Evolutionary conservation across 1,140 invertebrate species (phyloP), one percentile per base, ranked within the genome.

Genomic region (Drosophila neocordata): DNA sequence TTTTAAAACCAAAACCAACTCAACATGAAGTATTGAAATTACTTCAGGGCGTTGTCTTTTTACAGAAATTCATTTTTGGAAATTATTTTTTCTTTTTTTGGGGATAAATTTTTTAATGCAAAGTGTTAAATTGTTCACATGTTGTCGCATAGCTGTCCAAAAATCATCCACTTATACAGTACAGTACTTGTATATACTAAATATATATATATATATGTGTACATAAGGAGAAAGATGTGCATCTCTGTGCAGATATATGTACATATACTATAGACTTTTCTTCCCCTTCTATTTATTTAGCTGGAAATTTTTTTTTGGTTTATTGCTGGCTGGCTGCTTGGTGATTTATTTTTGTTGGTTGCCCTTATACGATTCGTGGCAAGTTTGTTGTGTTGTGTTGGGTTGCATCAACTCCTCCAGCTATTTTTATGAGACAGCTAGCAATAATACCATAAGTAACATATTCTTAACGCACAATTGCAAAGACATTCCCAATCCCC

Each of bases 391-490:
- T 55, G 8, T 11, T 41, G 38, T 13, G 12, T 27, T n/a, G n/a
- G n/a, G 57, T 62, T 52, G 38, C 53, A 48, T 38, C 73, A 59
- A 65, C 24, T 9, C 35, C 31, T 58, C 24, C 65, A 69, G 78
- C 74, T 81, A 81, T 77, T 81, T 81, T 81, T 81, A 81, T 48
- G 69, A 71, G 69, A 34, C 73, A 81, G 66, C 65, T 53, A 65
- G 78, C 79, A 77, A 73, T 69, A 81, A 81, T 66, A 72, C 73
- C 78, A 81, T 77, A 77, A 81, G 78, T 75, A 80, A 69, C 65
- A 77, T 68, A 72, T 80, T 65, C 72, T 74, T 75, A 72, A 80
- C 77, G 69, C 78, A 65, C 77, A 80, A 75, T 80, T 80, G 73
- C 75, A 65, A 68, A 59, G 60, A 64, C 18, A 44, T 31, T 4